Evolutionary conservation across 2,797 vertebrate genomes (phyloP), one percentile per base, ranked within the genome.

Genomic region (Falco peregrinus): DNA sequence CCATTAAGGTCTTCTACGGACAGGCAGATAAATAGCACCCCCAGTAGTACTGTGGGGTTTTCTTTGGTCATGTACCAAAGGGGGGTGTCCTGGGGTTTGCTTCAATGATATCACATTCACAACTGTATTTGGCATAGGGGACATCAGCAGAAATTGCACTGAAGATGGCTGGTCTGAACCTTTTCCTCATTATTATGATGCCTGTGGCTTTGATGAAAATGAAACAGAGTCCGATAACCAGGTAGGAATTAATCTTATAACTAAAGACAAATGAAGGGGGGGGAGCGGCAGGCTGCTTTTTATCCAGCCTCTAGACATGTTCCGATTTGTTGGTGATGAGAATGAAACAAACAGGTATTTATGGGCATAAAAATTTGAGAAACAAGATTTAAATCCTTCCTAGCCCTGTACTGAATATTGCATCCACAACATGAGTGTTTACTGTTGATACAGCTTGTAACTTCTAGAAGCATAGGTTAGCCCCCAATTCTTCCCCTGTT

Each of bases 91-190:
- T 64, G 86, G 16, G 5, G 1, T 56, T 83, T 80, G 24, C 41
- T 78, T 45, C 41, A 43, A 4, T 8, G 22, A 1, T 76, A 17
- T 50, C 59, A 89, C 57, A 22, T 79, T 91, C 22, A 39, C 53
- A 19, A 5, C 21, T 90, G 74, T 57, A 26, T 31, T 88, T 95
- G 98, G 98, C 83, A 92, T 97, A 94, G 98, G 98, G 17, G 98
- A 97, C 78, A 98, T 99, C 93, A 99, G 98, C 97, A 98, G 99
- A 71, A 99, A 99, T 95, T 99, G 99, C 89, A 99, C 99, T 0
- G 98, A 99, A 51, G 98, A 98, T 0, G 99, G 99, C 89, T 99
- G 99, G 99, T 99, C 99, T 0, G 99, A 99, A 54, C 98, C 99
- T 5, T 99, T 98, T 95, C 99, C 99, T 48, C 99, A 99, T 88